A percentile compares a stretch with the other conserved stretches of the same genome.
phyloP scores from a whole-genome alignment of 2,797 vertebrate genomes.

The Pseudomugil tenellus region DNA sequence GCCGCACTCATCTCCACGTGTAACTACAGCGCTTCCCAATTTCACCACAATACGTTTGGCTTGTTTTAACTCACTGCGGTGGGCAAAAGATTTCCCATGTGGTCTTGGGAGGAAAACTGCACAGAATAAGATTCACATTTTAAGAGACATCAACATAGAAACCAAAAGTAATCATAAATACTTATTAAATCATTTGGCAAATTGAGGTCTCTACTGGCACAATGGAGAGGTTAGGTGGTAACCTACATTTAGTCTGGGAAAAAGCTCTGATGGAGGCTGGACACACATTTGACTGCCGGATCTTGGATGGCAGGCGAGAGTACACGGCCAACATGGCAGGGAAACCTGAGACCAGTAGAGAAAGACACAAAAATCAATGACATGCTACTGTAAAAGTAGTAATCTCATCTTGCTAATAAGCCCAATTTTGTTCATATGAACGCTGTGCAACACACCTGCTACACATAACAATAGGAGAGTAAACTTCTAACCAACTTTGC shows the following conservation, averaged over 20 bases:
- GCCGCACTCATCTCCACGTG: conserved; percentile 95
- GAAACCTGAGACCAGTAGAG: conserved; percentile 27
- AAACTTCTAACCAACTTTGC: background rate
- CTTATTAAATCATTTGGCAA: background rate
- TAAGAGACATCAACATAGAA: background rate
- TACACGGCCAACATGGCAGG: conserved; percentile 73
- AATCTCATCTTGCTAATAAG: conserved; percentile 29
- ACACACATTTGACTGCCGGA: conserved; percentile 45
- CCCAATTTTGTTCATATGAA: background rate
- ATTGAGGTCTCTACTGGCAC: background rate
- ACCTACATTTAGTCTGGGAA: conserved; percentile 78
- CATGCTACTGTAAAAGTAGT: conserved; percentile 31
- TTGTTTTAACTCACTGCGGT: conserved; percentile 95
- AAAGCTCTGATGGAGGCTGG: conserved; percentile 58
- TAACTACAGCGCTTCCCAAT: conserved; percentile 96
- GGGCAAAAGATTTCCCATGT: conserved; percentile 90
- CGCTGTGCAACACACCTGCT: background rate
- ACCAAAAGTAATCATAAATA: background rate
- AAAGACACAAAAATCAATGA: conserved; percentile 26
- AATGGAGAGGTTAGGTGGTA: background rate
- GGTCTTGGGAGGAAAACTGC: conserved; percentile 84
- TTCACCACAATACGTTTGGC: conserved; percentile 97
- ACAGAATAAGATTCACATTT: conserved; percentile 11
- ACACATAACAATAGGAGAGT: background rate
- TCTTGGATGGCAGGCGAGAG: conserved; percentile 58